phyloP scores from a whole-genome alignment of 2,888 invertebrate species.

The Acanthacorydalis orientalis region DNA sequence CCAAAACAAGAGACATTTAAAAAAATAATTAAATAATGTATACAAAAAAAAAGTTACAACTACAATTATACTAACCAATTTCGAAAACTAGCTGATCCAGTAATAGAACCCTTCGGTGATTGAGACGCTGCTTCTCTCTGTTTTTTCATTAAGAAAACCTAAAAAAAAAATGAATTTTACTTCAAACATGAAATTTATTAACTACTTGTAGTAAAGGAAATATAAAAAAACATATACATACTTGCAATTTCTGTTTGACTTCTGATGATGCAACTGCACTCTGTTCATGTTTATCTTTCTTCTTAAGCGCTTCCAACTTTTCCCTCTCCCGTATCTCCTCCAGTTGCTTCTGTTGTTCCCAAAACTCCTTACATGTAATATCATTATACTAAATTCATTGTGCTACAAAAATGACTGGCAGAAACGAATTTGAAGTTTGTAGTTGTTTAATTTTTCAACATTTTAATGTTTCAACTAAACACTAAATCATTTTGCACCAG shows the following conservation, averaged over 20 bases:
- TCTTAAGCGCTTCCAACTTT: conserved; percentile 68
- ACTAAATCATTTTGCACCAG: too few species aligned
- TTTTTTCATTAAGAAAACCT: conserved; percentile 69
- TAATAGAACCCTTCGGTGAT: conserved; percentile 44
- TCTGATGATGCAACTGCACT: conserved; percentile 92
- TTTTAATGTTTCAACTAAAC: too few species aligned
- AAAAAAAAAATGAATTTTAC: conserved; percentile 13
- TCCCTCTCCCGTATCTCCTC: conserved; percentile 60
- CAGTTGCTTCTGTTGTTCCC: conserved; percentile 80
- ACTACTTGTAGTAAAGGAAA: neutral
- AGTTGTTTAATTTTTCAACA: too few species aligned
- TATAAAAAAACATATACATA: conserved; percentile 18
- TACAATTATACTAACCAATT: conserved; percentile 44
- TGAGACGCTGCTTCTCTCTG: conserved; percentile 60
- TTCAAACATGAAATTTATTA: conserved; percentile 2
- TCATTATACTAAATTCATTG: neutral
- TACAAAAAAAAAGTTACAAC: neutral
- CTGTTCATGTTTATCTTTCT: conserved; percentile 89
- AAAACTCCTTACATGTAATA: conserved; percentile 46
- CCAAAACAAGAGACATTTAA: too few species aligned
- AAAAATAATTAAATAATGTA: too few species aligned
- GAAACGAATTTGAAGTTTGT: too few species aligned
- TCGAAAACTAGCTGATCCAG: conserved; percentile 52
- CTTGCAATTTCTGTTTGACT: conserved; percentile 90
- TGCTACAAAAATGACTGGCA: too few species aligned